phyloP scores from a whole-genome alignment of 2,113 vertebrate species.

The Oreocharis arfaki region DNA sequence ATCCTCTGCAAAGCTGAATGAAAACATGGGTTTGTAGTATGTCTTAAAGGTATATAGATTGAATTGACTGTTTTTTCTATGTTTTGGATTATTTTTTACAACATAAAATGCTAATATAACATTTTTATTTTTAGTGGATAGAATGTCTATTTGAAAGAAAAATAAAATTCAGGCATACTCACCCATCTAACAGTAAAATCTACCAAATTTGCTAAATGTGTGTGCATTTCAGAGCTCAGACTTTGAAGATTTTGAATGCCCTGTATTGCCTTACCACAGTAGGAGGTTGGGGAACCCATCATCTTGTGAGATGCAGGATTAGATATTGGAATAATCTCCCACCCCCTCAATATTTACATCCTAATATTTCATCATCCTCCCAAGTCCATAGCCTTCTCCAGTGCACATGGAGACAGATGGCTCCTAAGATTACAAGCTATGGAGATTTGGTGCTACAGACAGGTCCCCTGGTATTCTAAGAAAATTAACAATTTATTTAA shows the following conservation, averaged over 20 bases:
- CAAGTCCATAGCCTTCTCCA: background rate
- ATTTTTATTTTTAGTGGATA: background rate
- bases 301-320: background rate
- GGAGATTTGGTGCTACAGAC: constrained; percentile 44
- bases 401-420: constrained; percentile 24
- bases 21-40: background rate
- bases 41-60: background rate
- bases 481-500: constrained; percentile 65
- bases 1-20: background rate
- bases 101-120: background rate
- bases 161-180: background rate
- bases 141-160: background rate
- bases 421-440: constrained; percentile 18
- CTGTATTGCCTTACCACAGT: background rate
- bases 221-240: background rate
- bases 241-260: background rate
- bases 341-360: background rate
- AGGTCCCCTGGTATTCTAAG: constrained; percentile 27
- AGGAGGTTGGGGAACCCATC: background rate
- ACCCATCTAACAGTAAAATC: background rate
- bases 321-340: background rate
- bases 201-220: background rate
- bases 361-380: constrained; percentile 2
- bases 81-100: background rate
- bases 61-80: background rate